Evolutionary conservation across 2,113 vertebrate genomes (phyloP).

Genomic region (Recurvirostra avosetta): DNA sequence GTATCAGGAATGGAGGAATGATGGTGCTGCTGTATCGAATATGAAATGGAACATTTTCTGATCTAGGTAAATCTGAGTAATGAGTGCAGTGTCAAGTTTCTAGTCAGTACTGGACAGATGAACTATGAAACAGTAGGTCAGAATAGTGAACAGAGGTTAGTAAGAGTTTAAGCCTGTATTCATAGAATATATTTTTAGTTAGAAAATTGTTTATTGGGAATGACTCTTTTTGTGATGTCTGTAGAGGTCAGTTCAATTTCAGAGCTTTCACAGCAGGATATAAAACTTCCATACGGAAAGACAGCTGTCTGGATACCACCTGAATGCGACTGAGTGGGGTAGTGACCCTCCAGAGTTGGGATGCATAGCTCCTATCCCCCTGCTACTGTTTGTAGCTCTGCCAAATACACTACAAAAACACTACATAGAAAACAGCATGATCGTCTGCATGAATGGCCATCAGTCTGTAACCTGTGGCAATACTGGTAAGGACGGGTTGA

Average conservation of each 20-base stretch:
- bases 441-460: too few species aligned
- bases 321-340: background rate
- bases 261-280: background rate
- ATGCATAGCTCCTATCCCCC: background rate
- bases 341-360: background rate
- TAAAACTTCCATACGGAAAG: background rate
- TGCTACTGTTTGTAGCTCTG: background rate
- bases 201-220: background rate
- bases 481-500: background rate
- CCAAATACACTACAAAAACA: background rate
- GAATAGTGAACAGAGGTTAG: background rate
- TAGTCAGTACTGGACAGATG: background rate
- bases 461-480: background rate
- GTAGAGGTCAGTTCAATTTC: background rate
- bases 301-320: background rate
- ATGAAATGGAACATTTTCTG: background rate
- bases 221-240: background rate
- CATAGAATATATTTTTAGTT: background rate
- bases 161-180: background rate
- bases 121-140: background rate
- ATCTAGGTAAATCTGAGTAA: background rate
- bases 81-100: background rate
- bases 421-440: background rate
- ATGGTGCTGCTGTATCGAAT: background rate
- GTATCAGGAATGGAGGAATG: background rate